These are phyloP conservation scores for Diaphora mendica DNA, from an alignment of 2,888 invertebrate genomes.

Conservation along the genomic window DNA sequence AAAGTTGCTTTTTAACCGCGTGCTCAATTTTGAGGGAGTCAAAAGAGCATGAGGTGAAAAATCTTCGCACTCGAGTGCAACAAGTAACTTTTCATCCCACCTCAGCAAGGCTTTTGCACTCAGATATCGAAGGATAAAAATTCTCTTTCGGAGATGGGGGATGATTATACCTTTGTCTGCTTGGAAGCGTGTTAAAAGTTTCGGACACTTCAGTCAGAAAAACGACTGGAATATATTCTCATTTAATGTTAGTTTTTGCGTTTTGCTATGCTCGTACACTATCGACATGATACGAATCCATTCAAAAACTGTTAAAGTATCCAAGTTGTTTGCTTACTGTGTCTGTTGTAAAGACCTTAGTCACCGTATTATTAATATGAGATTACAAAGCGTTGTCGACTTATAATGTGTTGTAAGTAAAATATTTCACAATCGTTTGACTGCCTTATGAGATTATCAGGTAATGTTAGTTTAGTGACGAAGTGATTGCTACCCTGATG, in stretches of 20 bases:
- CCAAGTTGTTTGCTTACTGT: not conserved
- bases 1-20: no score
- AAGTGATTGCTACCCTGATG: conserved; percentile 60
- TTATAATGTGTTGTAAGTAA: conserved; percentile 28
- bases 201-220: not conserved
- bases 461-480: conserved; percentile 67
- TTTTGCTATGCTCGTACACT: not conserved
- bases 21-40: no score
- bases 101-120: no score
- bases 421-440: conserved; percentile 59
- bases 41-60: no score
- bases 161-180: not conserved
- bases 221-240: not conserved
- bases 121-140: no score
- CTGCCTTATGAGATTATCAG: conserved; percentile 77
- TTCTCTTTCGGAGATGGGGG: no score
- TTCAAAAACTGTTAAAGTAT: not conserved
- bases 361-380: not conserved
- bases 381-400: conserved; percentile 18
- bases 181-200: not conserved
- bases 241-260: not conserved
- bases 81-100: no score
- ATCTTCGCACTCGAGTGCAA: no score
- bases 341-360: not conserved
- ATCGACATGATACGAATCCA: not conserved